A percentile compares a stretch with the other conserved stretches of the same genome.
Evolutionary conservation across 2,888 invertebrate genomes (phyloP).

Genomic region (Eueremaeus valkanovi): DNA sequence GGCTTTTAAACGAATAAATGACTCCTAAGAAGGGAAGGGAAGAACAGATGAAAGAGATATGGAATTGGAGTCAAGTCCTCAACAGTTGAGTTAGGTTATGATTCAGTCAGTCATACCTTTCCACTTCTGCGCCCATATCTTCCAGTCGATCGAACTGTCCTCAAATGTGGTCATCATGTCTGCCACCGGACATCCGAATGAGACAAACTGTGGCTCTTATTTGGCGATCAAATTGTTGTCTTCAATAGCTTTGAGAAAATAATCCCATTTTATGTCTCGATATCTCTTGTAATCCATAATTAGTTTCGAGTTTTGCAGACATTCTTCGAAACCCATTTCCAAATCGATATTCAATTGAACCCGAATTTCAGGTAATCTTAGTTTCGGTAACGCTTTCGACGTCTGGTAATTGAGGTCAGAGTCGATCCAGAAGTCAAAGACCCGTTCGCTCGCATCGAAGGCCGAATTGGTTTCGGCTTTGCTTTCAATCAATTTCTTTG

Average conservation of each 20-base stretch:
- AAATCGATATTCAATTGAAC: neutral
- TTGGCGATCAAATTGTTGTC: neutral
- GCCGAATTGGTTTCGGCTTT: too few relatives aligned
- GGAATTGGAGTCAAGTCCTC: too few relatives aligned
- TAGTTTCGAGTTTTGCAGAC: neutral
- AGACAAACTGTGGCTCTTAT: slow-evolving; percentile 20
- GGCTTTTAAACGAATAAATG: slow-evolving; percentile 2
- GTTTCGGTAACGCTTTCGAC: neutral
- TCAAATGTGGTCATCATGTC: slow-evolving; percentile 5
- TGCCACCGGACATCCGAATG: neutral
- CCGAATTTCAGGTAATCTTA: neutral
- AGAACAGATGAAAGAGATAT: neutral
- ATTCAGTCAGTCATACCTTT: neutral
- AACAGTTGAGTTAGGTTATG: neutral
- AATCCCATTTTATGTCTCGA: neutral
- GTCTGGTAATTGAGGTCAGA: neutral
- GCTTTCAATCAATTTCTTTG: too few relatives aligned
- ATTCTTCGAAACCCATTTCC: neutral
- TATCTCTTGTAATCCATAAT: neutral
- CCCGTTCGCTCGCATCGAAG: neutral
- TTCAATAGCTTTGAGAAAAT: neutral
- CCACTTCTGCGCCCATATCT: neutral
- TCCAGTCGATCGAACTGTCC: neutral
- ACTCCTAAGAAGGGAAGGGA: too few relatives aligned
- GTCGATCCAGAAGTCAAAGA: neutral